Evolutionary conservation across 1,140 invertebrate genomes (phyloP), one percentile per base, ranked within the genome.

Genomic region (Polypedilum pembai): DNA sequence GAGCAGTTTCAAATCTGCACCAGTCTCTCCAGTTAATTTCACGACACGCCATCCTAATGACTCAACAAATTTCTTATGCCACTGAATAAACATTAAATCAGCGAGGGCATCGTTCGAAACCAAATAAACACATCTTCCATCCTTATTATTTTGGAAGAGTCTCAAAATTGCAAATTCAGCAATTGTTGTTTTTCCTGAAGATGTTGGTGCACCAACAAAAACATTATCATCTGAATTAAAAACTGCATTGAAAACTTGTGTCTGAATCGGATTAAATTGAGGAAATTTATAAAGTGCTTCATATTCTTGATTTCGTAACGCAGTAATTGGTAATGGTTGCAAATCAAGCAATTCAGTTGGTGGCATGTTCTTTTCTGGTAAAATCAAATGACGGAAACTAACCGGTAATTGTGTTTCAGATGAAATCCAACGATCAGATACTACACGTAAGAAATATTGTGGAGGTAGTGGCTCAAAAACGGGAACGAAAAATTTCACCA

Each of bases 141-240:
- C 87, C 40, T 80, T 82, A 82, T 90, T 90, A 75, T 90, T 87
- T 3, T 91, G 87, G 74, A 99, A 89, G 77, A 98, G 85, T 74
- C 98, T 85, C 41, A 99, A 86, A 40, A 99, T 90, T 0, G 97
- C 96, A 83, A 99, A 96, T 82, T 99, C 98, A 0, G 96, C 97
- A 75, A 98, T 94, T 1, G 96, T 92, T 0, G 95, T 97, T 84
- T 99, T 99, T 0, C 97, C 96, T 1, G 95, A 96, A 0, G 98
- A 98, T 12, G 95, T 95, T 0, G 98, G 98, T 0, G 98, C 97
- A 7, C 96, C 98, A 75, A 99, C 90, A 82, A 99, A 98, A 0
- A 99, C 94, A 83, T 99, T 99, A 78, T 99, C 98, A 83, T 99
- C 96, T 15, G 92, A 95, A 84, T 99, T 99, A 83, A 99, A 99